Evolutionary conservation across 2,888 invertebrate species (phyloP).

Genomic region (Calameuta pallipes): DNA sequence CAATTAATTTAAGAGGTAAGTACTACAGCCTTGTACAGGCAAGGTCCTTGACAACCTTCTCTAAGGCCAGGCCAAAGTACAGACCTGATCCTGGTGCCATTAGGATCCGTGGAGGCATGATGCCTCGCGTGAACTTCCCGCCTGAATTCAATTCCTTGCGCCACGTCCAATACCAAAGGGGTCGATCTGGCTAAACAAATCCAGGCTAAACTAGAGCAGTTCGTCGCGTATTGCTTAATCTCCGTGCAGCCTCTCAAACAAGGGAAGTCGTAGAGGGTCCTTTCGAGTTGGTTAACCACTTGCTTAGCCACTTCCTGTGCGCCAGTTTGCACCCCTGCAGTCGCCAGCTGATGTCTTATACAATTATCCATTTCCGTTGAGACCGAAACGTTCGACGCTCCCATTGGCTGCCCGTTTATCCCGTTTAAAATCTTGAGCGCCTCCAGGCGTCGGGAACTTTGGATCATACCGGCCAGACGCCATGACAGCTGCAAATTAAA

Average conservation of each 20-base stretch:
- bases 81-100: conserved; percentile 68
- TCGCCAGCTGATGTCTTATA: conserved; percentile 55
- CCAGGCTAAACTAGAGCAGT: conserved; percentile 91
- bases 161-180: conserved; percentile 57
- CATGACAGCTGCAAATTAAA: conserved; percentile 51
- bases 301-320: conserved; percentile 54
- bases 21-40: conserved; percentile 74
- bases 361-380: conserved; percentile 50
- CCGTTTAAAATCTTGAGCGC: conserved; percentile 53
- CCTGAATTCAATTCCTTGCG: conserved; percentile 61
- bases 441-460: conserved; percentile 52
- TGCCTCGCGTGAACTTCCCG: conserved; percentile 71
- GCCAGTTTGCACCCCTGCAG: conserved; percentile 52
- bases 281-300: conserved; percentile 76
- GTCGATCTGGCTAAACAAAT: conserved; percentile 63
- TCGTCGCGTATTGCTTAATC: conserved; percentile 82
- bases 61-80: conserved; percentile 75
- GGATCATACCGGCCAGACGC: conserved; percentile 56
- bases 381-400: conserved; percentile 21
- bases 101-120: conserved; percentile 69
- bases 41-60: conserved; percentile 69
- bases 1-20: conserved; percentile 62
- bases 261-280: conserved; percentile 93
- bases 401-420: conserved; percentile 21
- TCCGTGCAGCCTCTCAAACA: conserved; percentile 84